These are phyloP conservation scores for Halcyon badia DNA, from an alignment of 2,797 vertebrate genomes.

Conservation along the genomic window DNA sequence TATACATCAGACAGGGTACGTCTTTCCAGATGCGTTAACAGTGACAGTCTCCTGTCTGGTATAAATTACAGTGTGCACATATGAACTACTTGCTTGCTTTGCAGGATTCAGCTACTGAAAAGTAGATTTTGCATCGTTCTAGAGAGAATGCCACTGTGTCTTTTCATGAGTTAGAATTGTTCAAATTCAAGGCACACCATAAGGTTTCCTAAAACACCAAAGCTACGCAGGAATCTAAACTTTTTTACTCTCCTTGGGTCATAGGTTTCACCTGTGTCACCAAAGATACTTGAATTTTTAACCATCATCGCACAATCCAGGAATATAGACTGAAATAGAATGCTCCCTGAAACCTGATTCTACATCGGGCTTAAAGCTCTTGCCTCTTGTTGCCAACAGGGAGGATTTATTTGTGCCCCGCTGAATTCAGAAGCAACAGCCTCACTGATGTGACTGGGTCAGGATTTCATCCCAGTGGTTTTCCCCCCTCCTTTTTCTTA, in stretches of 20 bases:
- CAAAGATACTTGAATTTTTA: not conserved
- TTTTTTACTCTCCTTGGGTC: not conserved
- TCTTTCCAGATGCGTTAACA: not conserved
- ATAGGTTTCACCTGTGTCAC: not conserved
- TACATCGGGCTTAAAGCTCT: not conserved
- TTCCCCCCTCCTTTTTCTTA: conserved; percentile 33
- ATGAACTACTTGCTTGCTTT: not conserved
- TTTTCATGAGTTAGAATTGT: not conserved
- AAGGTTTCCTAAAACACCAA: not conserved
- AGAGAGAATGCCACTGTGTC: not conserved
- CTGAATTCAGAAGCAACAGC: conserved; percentile 9
- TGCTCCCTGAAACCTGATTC: not conserved
- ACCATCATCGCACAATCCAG: not conserved
- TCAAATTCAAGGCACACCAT: not conserved
- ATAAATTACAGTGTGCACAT: not conserved
- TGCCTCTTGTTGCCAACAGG: not conserved
- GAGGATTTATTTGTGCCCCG: conserved; percentile 20
- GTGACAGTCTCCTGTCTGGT: not conserved
- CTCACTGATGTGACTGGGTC: conserved; percentile 19
- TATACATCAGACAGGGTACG: not conserved
- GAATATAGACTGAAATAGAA: not conserved
- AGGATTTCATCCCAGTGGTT: not conserved
- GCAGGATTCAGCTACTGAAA: not conserved
- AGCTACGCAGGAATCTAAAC: not conserved
- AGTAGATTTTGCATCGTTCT: not conserved